Percentiles rank a stretch among this genome's conserved stretches.
Conservation (phyloP, 2,888 invertebrate species). For the Tricholauxania praeusta region DNA sequence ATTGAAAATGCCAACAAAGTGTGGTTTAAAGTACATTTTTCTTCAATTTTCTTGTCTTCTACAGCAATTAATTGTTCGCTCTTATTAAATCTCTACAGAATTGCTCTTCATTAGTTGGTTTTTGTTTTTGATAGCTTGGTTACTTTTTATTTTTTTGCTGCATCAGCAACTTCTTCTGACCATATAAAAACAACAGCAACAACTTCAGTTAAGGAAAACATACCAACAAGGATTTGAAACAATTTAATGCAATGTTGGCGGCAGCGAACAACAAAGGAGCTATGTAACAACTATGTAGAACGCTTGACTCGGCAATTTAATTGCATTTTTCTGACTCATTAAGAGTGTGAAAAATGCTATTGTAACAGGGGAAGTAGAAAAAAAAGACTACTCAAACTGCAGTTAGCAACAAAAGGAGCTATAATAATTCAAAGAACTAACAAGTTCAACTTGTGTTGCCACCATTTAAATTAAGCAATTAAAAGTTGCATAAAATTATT, state of each 20-base stretch:
- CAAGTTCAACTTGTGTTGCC: no score
- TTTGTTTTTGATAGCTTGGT: not conserved
- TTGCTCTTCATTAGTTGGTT: conserved; percentile 31
- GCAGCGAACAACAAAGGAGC: conserved; percentile 39
- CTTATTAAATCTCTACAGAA: conserved; percentile 26
- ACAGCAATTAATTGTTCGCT: conserved; percentile 11
- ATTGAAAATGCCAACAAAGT: not conserved
- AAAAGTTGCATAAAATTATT: no score
- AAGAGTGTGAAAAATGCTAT: conserved; percentile 90
- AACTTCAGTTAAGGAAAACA: not conserved
- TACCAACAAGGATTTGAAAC: conserved; percentile 23
- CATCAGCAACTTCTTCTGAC: not conserved
- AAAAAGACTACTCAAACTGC: not conserved
- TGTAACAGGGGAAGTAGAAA: not conserved
- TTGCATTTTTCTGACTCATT: conserved; percentile 89
- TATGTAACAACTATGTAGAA: conserved; percentile 35
- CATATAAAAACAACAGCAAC: no score
- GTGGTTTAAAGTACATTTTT: not conserved
- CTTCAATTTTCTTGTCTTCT: not conserved
- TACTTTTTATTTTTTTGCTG: not conserved
- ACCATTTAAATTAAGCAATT: no score
- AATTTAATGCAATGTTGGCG: conserved; percentile 36
- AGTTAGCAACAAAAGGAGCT: not conserved
- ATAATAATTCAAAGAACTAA: no score
- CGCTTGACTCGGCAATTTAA: conserved; percentile 72